A percentile compares a stretch with the other conserved stretches of the same genome.
phyloP scores from a whole-genome alignment of 2,797 vertebrate species.

The Cyclura pinguis region DNA sequence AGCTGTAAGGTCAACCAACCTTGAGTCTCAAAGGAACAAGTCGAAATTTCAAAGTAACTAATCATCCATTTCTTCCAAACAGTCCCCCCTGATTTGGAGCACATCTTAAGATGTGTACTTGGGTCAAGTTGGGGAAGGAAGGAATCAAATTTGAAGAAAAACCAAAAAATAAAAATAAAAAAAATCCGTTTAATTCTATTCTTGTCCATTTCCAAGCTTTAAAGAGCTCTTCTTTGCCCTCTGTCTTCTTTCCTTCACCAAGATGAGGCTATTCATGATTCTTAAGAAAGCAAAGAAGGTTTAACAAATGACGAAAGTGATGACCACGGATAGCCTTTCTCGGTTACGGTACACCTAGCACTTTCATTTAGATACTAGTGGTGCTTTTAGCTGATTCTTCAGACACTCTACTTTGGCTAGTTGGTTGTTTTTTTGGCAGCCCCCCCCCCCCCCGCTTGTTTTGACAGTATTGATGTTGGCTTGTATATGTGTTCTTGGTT shows the following conservation, averaged over 20 bases:
- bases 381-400: background rate
- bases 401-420: background rate
- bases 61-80: slow-evolving; percentile 18
- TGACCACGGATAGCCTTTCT: background rate
- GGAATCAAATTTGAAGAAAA: background rate
- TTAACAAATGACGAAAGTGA: background rate
- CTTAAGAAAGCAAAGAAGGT: background rate
- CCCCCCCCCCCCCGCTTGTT: no score
- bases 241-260: background rate
- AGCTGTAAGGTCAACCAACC: slow-evolving; percentile 22
- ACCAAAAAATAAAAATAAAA: background rate
- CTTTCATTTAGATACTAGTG: background rate
- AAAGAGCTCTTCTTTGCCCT: background rate
- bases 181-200: background rate
- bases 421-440: no score
- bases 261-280: background rate
- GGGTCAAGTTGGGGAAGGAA: background rate
- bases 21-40: slow-evolving; percentile 34
- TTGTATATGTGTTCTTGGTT: no score
- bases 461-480: no score
- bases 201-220: background rate
- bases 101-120: background rate
- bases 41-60: slow-evolving; percentile 38
- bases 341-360: no score
- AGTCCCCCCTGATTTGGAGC: background rate